Evolutionary conservation across 2,888 invertebrate species (phyloP).

Genomic region (Drosophila antonietae): DNA sequence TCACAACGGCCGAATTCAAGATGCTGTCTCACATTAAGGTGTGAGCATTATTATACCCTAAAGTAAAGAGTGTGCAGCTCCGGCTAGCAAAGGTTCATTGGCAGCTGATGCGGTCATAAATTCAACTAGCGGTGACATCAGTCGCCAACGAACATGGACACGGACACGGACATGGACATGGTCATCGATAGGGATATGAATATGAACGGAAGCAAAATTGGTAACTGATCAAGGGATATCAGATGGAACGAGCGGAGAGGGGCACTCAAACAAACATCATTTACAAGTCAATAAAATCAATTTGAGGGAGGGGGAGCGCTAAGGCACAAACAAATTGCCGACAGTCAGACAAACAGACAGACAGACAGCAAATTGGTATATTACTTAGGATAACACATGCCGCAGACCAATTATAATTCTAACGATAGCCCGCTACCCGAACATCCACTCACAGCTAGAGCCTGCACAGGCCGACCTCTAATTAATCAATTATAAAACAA

Average conservation of each 20-base stretch:
- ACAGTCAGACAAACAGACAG: conserved; percentile 40
- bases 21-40: not conserved
- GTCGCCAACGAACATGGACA: conserved; percentile 27
- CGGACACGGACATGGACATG: conserved; percentile 12
- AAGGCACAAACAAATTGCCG: conserved; percentile 62
- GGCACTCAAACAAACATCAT: conserved; percentile 57
- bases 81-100: conserved; percentile 10
- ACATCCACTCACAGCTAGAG: conserved; percentile 10
- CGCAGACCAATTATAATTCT: conserved; percentile 81
- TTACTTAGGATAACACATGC: conserved; percentile 80
- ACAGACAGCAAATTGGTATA: conserved; percentile 60
- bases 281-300: conserved; percentile 79
- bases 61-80: not conserved
- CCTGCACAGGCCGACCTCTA: conserved; percentile 76
- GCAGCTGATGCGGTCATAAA: conserved; percentile 42
- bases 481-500: conserved; percentile 84
- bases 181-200: conserved; percentile 20
- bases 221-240: conserved; percentile 26
- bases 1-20: not conserved
- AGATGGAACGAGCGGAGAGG: conserved; percentile 6
- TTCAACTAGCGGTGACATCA: conserved; percentile 45
- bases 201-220: conserved; percentile 47
- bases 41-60: not conserved
- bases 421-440: conserved; percentile 57
- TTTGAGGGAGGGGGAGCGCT: conserved; percentile 50